These are phyloP conservation scores for Drosophila bipectinata DNA, from an alignment of 1,140 invertebrate species.

Conservation along the genomic window DNA sequence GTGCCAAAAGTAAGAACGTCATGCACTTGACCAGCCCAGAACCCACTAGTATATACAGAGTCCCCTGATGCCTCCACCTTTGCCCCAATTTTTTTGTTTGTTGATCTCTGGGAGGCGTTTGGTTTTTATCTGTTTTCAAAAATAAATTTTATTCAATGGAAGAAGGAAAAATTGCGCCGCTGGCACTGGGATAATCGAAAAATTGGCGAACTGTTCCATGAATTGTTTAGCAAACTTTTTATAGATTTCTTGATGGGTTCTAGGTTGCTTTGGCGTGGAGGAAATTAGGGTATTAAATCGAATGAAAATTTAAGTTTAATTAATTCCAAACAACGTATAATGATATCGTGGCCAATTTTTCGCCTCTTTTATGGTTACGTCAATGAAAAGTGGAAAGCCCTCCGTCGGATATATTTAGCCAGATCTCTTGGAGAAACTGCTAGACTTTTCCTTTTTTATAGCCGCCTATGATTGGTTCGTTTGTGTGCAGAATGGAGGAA, in stretches of 20 bases:
- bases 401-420: slow-evolving; percentile 58
- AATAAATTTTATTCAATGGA: slow-evolving; percentile 60
- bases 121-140: slow-evolving; percentile 58
- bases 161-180: slow-evolving; percentile 54
- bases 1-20: slow-evolving; percentile 48
- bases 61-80: neutral
- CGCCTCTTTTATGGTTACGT: slow-evolving; percentile 64
- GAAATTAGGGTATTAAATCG: too few species aligned
- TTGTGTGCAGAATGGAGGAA: slow-evolving; percentile 39
- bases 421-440: slow-evolving; percentile 48
- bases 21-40: slow-evolving; percentile 27
- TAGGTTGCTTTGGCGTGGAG: neutral
- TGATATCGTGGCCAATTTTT: slow-evolving; percentile 25
- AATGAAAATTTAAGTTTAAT: neutral
- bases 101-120: slow-evolving; percentile 14
- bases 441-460: slow-evolving; percentile 57
- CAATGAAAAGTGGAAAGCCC: slow-evolving; percentile 56
- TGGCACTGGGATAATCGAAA: slow-evolving; percentile 26
- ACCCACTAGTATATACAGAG: neutral
- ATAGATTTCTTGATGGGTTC: neutral
- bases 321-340: slow-evolving; percentile 10
- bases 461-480: slow-evolving; percentile 77
- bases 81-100: slow-evolving; percentile 10
- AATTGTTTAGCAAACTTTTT: slow-evolving; percentile 15
- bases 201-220: slow-evolving; percentile 14